Percentiles rank a stretch among this genome's conserved stretches.
These are phyloP conservation scores for Eupithecia dodoneata DNA, from an alignment of 2,888 invertebrate genomes.

Conservation along the genomic window DNA sequence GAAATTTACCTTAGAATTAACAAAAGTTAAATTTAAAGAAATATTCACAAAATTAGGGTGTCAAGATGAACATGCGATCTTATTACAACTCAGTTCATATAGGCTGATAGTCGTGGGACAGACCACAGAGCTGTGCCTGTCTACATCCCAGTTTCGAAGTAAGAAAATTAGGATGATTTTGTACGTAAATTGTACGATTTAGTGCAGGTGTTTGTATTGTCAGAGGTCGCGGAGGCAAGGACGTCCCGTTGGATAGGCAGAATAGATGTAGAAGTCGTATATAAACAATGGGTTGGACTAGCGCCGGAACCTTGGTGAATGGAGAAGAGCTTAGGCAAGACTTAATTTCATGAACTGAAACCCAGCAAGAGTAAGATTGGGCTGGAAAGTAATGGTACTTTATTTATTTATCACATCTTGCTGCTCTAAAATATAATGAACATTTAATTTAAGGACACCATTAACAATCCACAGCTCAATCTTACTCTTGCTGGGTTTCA, in stretches of 20 bases:
- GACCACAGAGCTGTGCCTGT: conserved; percentile 57
- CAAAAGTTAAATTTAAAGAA: not conserved
- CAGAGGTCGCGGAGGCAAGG: not conserved
- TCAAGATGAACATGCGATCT: not conserved
- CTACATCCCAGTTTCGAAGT: conserved; percentile 58
- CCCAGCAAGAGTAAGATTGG: not conserved
- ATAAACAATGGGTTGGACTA: not conserved
- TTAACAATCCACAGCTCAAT: no score
- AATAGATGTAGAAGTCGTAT: not conserved
- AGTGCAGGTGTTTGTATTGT: not conserved
- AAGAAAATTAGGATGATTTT: conserved; percentile 12
- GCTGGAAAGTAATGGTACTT: not conserved
- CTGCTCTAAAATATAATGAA: no score
- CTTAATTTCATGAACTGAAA: not conserved
- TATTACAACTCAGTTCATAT: conserved; percentile 42
- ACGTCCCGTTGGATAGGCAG: not conserved
- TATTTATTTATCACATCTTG: conserved; percentile 1
- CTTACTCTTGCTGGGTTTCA: no score
- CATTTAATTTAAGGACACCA: no score
- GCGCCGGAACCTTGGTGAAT: no score
- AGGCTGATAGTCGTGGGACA: conserved; percentile 62
- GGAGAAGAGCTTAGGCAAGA: no score
- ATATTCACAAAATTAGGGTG: not conserved
- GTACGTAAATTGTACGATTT: not conserved
- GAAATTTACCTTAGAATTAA: not conserved